A percentile compares a stretch with the other conserved stretches of the same genome.
phyloP scores from a whole-genome alignment of 1,140 invertebrate species.

The Drosophila serrata region DNA sequence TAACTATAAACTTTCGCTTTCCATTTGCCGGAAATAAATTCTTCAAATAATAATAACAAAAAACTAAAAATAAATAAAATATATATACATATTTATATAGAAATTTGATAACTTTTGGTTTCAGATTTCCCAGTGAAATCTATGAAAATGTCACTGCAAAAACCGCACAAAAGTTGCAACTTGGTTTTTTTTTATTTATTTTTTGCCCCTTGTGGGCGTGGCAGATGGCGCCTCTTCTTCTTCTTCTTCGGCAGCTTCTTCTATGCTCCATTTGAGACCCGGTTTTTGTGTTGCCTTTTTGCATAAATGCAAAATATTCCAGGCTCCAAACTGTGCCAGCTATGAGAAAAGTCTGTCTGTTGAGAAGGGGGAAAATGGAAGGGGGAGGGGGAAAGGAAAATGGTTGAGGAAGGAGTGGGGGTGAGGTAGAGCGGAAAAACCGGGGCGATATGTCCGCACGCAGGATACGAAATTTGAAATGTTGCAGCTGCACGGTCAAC shows the following conservation, averaged over 20 bases:
- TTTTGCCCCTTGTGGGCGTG: conserved; percentile 41
- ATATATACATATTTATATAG: neutral
- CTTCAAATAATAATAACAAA: neutral
- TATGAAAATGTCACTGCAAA: conserved; percentile 66
- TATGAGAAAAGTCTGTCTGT: conserved; percentile 51
- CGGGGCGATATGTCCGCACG: conserved; percentile 58
- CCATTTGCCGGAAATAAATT: neutral
- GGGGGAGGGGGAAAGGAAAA: neutral
- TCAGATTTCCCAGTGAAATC: conserved; percentile 33
- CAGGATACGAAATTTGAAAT: conserved; percentile 61
- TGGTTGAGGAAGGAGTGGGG: neutral
- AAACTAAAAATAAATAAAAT: neutral
- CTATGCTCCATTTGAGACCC: conserved; percentile 58
- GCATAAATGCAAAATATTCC: conserved; percentile 78
- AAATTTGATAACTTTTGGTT: neutral
- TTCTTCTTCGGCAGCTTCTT: conserved; percentile 35
- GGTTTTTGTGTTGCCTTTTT: conserved; percentile 53
- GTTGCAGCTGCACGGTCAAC: conserved; percentile 54
- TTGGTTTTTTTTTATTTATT: too few species aligned
- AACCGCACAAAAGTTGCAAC: conserved; percentile 69
- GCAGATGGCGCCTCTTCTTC: conserved; percentile 30
- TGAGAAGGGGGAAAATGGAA: conserved; percentile 1
- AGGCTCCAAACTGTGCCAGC: conserved; percentile 71
- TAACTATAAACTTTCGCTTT: neutral
- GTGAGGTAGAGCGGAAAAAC: neutral